Evolutionary conservation across 2,113 vertebrate genomes (phyloP).

Genomic region (Anguilla rostrata): DNA sequence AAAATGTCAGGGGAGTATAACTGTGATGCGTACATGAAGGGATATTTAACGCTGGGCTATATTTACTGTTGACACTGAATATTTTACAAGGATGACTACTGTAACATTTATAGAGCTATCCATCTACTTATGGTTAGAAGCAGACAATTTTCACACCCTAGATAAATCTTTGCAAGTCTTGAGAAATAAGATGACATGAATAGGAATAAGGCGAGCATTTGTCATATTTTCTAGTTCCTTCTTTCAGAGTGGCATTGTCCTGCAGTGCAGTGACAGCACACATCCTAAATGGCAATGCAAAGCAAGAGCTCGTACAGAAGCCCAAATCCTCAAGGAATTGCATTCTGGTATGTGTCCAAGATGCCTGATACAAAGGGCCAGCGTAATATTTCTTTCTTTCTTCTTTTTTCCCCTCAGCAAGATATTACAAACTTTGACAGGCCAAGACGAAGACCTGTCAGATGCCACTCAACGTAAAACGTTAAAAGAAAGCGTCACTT

Average conservation of each 20-base stretch:
- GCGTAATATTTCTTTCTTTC: neutral
- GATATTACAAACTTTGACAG: neutral
- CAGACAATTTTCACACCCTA: neutral
- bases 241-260: neutral
- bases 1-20: neutral
- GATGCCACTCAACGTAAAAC: neutral
- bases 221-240: neutral
- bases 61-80: neutral
- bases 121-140: neutral
- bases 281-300: neutral
- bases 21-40: neutral
- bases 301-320: neutral
- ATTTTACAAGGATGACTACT: neutral
- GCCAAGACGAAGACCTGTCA: slow-evolving; percentile 14
- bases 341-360: neutral
- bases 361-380: neutral
- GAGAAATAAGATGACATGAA: neutral
- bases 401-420: too few species aligned
- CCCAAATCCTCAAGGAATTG: neutral
- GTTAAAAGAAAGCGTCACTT: slow-evolving; percentile 17
- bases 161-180: neutral
- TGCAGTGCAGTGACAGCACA: neutral
- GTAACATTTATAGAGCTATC: neutral
- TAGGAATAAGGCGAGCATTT: neutral
- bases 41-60: neutral